These are phyloP conservation scores for Morpho deidamia DNA, from an alignment of 2,888 invertebrate species.

Conservation along the genomic window DNA sequence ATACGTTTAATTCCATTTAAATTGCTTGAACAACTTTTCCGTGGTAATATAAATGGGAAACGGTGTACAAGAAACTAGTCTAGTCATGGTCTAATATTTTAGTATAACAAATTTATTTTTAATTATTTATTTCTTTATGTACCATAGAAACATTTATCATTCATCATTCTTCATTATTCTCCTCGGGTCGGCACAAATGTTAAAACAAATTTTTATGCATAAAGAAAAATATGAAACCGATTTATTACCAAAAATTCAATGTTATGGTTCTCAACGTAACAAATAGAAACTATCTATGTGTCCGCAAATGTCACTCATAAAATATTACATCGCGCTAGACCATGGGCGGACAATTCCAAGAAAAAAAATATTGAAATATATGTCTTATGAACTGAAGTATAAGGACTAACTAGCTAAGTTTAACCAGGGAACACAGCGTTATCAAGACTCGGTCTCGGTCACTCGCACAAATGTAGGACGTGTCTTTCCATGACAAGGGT, in stretches of 20 bases:
- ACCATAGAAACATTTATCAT: too few species aligned
- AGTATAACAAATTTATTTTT: too few species aligned
- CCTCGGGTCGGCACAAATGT: too few species aligned
- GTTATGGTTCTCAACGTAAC: constrained; percentile 8
- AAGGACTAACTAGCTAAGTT: background rate
- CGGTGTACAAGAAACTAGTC: too few species aligned
- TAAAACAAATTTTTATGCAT: too few species aligned
- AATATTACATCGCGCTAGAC: constrained; percentile 10
- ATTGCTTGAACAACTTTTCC: too few species aligned
- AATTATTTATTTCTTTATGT: too few species aligned
- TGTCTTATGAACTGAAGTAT: background rate
- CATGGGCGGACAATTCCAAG: background rate
- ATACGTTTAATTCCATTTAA: too few species aligned
- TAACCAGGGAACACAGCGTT: constrained; percentile 6
- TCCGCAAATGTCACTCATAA: constrained; percentile 15
- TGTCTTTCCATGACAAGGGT: constrained; percentile 30
- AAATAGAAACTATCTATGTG: constrained; percentile 13
- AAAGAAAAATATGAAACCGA: background rate
- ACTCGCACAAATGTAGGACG: constrained; percentile 30
- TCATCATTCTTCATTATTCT: too few species aligned
- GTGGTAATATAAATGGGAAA: too few species aligned
- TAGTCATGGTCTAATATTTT: too few species aligned
- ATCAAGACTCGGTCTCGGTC: constrained; percentile 26
- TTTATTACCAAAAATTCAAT: constrained; percentile 8
- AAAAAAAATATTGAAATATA: constrained; percentile 3